phyloP scores from a whole-genome alignment of 2,797 vertebrate genomes.

The Hippoglossus hippoglossus region DNA sequence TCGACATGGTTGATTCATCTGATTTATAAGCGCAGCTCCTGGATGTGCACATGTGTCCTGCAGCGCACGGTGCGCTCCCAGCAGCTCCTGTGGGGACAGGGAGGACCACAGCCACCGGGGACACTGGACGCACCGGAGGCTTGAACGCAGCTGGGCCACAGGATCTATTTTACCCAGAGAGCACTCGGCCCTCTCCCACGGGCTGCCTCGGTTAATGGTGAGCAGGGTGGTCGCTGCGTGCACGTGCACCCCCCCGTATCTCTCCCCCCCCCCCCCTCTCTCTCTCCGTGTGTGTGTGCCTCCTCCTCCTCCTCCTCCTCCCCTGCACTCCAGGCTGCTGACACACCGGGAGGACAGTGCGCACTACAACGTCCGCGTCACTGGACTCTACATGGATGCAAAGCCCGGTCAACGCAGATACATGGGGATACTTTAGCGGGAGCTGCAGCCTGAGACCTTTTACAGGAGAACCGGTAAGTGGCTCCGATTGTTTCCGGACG shows the following conservation, averaged over 20 bases:
- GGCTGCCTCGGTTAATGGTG: constrained; percentile 36
- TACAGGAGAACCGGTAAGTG: constrained; percentile 74
- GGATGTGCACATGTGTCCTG: too few relatives aligned
- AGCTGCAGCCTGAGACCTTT: constrained; percentile 59
- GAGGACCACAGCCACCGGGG: constrained; percentile 14
- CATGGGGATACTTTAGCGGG: constrained; percentile 74
- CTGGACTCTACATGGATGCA: constrained; percentile 80
- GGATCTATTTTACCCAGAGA: constrained; percentile 7
- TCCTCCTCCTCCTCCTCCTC: constrained; percentile 6
- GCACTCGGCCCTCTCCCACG: constrained; percentile 8
- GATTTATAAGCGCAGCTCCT: neutral
- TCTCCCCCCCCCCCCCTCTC: constrained; percentile 12
- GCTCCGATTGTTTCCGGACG: constrained; percentile 36
- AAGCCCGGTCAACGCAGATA: constrained; percentile 55
- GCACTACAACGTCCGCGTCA: constrained; percentile 62
- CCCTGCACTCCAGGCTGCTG: constrained; percentile 70
- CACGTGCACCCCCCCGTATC: neutral
- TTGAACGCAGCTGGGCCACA: constrained; percentile 15
- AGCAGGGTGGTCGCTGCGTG: constrained; percentile 14
- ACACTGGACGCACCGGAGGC: neutral
- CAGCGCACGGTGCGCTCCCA: constrained; percentile 19
- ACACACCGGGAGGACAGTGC: constrained; percentile 73
- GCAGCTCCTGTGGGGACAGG: constrained; percentile 51
- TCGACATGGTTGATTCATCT: constrained; percentile 2
- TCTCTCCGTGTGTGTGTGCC: constrained; percentile 30